phyloP scores from a whole-genome alignment of 2,113 vertebrate species.

The Dryoscopus gambensis region DNA sequence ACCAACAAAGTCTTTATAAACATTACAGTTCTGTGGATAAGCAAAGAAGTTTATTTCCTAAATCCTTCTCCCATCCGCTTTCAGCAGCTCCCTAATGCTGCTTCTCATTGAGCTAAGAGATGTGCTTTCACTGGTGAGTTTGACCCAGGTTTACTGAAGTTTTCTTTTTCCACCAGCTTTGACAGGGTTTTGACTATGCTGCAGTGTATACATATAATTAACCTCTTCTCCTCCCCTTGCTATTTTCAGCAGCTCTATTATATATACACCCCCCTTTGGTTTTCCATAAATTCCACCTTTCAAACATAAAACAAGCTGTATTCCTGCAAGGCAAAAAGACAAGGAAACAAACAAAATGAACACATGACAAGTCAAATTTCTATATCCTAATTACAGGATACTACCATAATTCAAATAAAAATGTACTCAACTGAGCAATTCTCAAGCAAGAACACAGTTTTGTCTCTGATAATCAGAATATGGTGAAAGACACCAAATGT shows the following conservation, averaged over 20 bases:
- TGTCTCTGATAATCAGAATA: background rate
- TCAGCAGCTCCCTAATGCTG: background rate
- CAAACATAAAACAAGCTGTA: background rate
- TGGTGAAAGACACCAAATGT: fast-evolving
- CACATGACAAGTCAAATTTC: background rate
- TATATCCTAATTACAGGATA: background rate
- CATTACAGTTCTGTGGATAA: background rate
- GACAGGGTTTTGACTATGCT: background rate
- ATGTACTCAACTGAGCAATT: background rate
- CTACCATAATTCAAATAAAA: background rate
- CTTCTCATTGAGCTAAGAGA: background rate
- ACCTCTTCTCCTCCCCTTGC: background rate
- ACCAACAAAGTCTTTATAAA: background rate
- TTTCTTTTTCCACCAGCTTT: background rate
- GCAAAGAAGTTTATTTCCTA: background rate
- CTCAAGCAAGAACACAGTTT: background rate
- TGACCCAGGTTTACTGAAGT: background rate
- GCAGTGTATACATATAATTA: background rate
- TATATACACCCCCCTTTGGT: background rate
- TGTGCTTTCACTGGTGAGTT: background rate
- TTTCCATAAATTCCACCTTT: background rate
- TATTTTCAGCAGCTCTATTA: background rate
- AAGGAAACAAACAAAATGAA: background rate
- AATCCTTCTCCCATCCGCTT: background rate
- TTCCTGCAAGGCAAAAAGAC: background rate